Base-by-base conservation (phyloP, 2,113 vertebrate genomes). In the Amphilophus citrinellus region DNA sequence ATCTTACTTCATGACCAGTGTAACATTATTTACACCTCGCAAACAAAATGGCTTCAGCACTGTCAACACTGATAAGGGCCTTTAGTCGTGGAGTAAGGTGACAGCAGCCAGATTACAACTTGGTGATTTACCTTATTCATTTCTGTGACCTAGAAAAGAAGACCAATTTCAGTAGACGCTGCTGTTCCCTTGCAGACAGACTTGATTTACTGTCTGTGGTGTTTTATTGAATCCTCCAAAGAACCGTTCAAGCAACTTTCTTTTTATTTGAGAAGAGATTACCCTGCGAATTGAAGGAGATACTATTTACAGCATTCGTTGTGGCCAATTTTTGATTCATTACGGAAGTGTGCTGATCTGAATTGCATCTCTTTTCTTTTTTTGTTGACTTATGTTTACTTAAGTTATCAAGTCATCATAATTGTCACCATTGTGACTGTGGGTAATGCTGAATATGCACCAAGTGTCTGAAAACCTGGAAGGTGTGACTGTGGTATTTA, bases 51-150 rank as follows among this genome's bases (percentile, higher is more conserved):
- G 91, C 89, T 82, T 76, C 68, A 39, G 84, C 85, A 20, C 88
- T 89, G 93, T 85, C 71, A 77, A 80, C 9, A 76, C 86, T 53
- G 94, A 94, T 95, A 95, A 94, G 84, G 35, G 75, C 92, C 77
- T 87, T 87, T 86, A 88, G 88, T 81, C 27, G 32, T 57, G 91
- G 10, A 91, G 84, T 73, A 65, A 87, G 85, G 90, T 93, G 93
- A 94, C 92, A 93, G 92, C 90, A 91, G 84, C 71, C 84, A 93
- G 92, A 95, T 95, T 93, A 95, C 91, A 89, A 88, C 82, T 81
- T 86, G 80, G 89, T 92, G 89, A 94, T 95, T 93, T 92, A 90
- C 90, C 82, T 91, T 89, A 90, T 93, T 93, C 79, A 90, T 93
- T 93, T 88, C 80, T 76, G 89, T 91, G 91, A 94, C 93, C 89